Conservation (phyloP, 2,888 invertebrate species). For the Dromius quadrimaculatus region DNA sequence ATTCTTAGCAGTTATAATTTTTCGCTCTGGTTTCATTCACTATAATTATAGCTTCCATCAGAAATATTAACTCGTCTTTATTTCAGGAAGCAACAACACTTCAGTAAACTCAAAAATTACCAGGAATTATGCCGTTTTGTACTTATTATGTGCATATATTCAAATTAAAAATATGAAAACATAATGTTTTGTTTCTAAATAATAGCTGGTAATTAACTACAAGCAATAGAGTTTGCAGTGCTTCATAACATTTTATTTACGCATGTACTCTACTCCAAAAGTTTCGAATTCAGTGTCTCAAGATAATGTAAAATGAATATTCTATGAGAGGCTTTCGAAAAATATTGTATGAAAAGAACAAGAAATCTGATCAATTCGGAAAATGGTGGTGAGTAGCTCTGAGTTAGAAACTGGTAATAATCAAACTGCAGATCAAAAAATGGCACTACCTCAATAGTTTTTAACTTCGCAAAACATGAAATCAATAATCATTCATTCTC, state of each 20-base stretch:
- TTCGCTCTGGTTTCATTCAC: not conserved
- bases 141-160: conserved; percentile 25
- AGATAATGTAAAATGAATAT: too few species aligned
- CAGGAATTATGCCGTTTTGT: conserved; percentile 21
- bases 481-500: too few species aligned
- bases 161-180: conserved; percentile 6
- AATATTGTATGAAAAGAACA: too few species aligned
- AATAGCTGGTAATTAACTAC: conserved; percentile 21
- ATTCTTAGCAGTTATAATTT: not conserved
- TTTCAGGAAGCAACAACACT: conserved; percentile 1
- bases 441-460: too few species aligned
- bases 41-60: not conserved
- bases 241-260: conserved; percentile 1
- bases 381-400: too few species aligned
- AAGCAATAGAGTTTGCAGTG: not conserved
- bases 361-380: too few species aligned
- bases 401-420: too few species aligned
- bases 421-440: too few species aligned
- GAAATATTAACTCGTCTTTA: conserved; percentile 18
- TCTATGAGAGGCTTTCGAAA: too few species aligned
- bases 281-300: too few species aligned
- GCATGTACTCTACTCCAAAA: not conserved
- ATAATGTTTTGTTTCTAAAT: conserved; percentile 21
- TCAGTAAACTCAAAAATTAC: conserved; percentile 16
- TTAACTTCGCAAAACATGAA: too few species aligned